Percentiles rank a stretch among this genome's conserved stretches.
These are phyloP conservation scores for Phenacoccus solenopsis DNA, from an alignment of 1,140 invertebrate species.

Conservation along the genomic window DNA sequence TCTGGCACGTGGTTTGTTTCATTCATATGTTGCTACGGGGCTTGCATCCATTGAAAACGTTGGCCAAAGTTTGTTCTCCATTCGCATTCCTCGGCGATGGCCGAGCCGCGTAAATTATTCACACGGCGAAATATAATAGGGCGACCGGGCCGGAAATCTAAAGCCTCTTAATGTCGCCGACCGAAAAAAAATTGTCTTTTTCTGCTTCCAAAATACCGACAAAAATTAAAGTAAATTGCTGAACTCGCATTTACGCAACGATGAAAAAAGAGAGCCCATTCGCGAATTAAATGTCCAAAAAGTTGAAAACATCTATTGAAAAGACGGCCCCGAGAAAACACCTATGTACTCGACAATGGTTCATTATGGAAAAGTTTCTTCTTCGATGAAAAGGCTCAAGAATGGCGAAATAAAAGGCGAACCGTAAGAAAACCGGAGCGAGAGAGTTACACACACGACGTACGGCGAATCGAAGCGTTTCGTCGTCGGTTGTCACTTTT, in stretches of 20 bases:
- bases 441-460: no score
- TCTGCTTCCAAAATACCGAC: no score
- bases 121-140: no score
- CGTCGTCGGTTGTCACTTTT: background rate
- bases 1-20: constrained; percentile 9
- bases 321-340: no score
- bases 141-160: no score
- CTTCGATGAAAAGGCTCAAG: background rate
- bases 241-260: no score
- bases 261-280: background rate
- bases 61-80: background rate
- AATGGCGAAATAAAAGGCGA: background rate
- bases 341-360: background rate
- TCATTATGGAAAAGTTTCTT: background rate
- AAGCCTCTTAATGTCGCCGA: no score
- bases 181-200: no score
- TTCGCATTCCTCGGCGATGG: no score
- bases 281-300: background rate
- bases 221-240: no score
- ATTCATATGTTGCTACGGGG: background rate
- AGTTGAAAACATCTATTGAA: no score
- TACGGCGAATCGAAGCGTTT: background rate
- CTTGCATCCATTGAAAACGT: background rate
- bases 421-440: background rate
- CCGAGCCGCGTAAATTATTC: no score